Base-by-base conservation (phyloP, 2,888 invertebrate genomes). In the Spilarctia lutea region DNA sequence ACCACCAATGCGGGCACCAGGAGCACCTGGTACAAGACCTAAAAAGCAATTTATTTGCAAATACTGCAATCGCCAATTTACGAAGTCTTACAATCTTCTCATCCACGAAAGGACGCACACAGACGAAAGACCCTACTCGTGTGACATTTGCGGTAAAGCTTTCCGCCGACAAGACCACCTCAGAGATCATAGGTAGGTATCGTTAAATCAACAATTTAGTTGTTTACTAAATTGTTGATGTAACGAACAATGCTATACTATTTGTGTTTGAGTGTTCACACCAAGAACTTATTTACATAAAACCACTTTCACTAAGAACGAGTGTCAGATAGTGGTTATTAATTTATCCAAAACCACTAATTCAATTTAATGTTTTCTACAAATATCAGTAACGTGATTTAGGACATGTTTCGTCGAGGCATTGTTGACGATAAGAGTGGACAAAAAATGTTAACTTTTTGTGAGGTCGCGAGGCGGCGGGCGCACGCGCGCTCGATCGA, bases 51-150 rank as follows among this genome's bases (percentile, higher is more conserved):
- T 99, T 95, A 99, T 99, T 90, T 99, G 99, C 97, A 98, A 99
- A 95, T 99, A 98, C 94, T 99, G 99, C 96, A 98, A 98, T 91
- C 97, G 99, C 60, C 99, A 99, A 91, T 99, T 99, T 95, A 99
- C 99, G 82, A 99, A 99, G 94, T 99, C 99, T 70, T 99, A 99
- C 96, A 99, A 99, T 93, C 96, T 99, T 86, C 96, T 99, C 88
- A 99, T 99, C 86, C 99, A 99, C 93, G 99, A 99, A 92, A 96
- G 99, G 88, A 99, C 99, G 3, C 99, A 99, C 92, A 99, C 99
- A 60, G 99, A 99, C 91, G 99, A 99, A 94, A 96, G 99, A 78
- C 99, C 99, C 20, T 99, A 99, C 93, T 98, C 98, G 65, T 99
- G 99, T 92, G 99, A 99, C 92, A 98, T 99, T 84, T 99, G 99